Evolutionary conservation across 2,888 invertebrate genomes (phyloP).

Genomic region (Pammene aurita): DNA sequence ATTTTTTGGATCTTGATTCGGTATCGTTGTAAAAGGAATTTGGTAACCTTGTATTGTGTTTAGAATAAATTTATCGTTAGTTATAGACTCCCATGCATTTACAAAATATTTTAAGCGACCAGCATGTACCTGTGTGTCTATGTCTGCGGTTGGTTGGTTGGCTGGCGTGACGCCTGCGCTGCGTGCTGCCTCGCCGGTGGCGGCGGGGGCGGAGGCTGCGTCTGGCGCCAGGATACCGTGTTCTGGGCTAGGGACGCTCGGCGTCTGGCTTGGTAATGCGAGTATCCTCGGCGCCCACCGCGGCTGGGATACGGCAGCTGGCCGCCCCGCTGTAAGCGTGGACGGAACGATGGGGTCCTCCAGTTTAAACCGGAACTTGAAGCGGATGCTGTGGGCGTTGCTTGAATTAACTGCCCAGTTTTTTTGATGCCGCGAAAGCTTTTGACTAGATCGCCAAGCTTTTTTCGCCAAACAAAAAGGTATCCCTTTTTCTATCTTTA

Average conservation of each 20-base stretch:
- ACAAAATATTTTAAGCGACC: slow-evolving; percentile 31
- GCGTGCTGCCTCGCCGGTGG: too few relatives aligned
- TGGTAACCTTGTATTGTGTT: too few relatives aligned
- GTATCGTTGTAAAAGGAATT: not conserved
- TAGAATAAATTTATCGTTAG: too few relatives aligned
- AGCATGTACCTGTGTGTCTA: slow-evolving; percentile 30
- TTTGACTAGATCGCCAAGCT: slow-evolving; percentile 25
- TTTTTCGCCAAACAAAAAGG: slow-evolving; percentile 31
- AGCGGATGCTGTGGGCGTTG: not conserved
- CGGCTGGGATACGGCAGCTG: slow-evolving; percentile 1
- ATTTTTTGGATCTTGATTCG: slow-evolving; percentile 1
- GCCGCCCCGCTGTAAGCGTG: slow-evolving; percentile 5
- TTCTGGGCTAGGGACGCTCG: not conserved
- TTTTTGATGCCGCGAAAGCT: slow-evolving; percentile 25
- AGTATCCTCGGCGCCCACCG: slow-evolving; percentile 3
- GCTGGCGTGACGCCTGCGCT: too few relatives aligned
- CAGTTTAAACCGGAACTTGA: slow-evolving; percentile 30
- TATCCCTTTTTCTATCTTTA: slow-evolving; percentile 31
- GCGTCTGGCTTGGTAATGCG: not conserved
- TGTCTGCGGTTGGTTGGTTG: not conserved
- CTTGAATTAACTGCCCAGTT: too few relatives aligned
- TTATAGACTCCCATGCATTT: too few relatives aligned
- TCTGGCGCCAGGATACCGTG: not conserved
- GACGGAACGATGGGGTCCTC: slow-evolving; percentile 16
- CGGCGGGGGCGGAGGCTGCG: not conserved